Percentiles rank a stretch among this genome's conserved stretches.
phyloP scores from a whole-genome alignment of 2,797 vertebrate species.

The Epinephelus coioides region DNA sequence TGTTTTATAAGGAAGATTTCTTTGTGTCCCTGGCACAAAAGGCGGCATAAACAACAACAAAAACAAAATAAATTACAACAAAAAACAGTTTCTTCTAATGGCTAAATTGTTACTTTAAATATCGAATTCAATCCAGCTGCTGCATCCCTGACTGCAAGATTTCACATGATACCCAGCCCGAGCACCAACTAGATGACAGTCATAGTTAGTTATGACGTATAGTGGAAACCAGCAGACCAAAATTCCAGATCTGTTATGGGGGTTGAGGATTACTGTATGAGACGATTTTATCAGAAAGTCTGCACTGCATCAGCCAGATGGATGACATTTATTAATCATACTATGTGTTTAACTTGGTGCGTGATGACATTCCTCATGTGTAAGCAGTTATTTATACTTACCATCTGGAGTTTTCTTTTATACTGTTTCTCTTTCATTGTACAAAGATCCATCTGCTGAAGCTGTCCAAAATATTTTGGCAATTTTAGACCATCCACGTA shows the following conservation, averaged over 20 bases:
- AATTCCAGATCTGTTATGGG: not conserved
- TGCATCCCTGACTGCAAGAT: not conserved
- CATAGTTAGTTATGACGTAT: conserved; percentile 3
- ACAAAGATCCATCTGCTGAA: conserved; percentile 12
- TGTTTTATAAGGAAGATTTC: too few species aligned
- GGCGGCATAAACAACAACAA: too few species aligned
- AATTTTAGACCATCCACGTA: not conserved
- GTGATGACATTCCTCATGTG: conserved; percentile 12
- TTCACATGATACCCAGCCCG: not conserved
- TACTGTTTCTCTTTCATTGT: not conserved
- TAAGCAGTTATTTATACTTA: conserved; percentile 14
- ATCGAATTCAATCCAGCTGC: too few species aligned
- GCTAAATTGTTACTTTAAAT: too few species aligned
- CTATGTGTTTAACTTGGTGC: conserved; percentile 15
- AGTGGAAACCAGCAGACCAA: conserved; percentile 1
- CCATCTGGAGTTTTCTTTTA: conserved; percentile 34
- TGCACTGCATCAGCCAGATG: conserved; percentile 11
- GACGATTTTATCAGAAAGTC: conserved; percentile 8
- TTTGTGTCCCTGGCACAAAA: too few species aligned
- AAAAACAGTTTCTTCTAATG: too few species aligned
- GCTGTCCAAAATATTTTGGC: conserved; percentile 7
- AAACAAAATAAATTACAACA: too few species aligned
- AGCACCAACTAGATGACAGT: not conserved
- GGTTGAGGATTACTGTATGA: not conserved
- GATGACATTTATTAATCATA: conserved; percentile 14